A percentile compares a stretch with the other conserved stretches of the same genome.
phyloP scores from a whole-genome alignment of 2,888 invertebrate genomes.

The Stratiomys singularior region DNA sequence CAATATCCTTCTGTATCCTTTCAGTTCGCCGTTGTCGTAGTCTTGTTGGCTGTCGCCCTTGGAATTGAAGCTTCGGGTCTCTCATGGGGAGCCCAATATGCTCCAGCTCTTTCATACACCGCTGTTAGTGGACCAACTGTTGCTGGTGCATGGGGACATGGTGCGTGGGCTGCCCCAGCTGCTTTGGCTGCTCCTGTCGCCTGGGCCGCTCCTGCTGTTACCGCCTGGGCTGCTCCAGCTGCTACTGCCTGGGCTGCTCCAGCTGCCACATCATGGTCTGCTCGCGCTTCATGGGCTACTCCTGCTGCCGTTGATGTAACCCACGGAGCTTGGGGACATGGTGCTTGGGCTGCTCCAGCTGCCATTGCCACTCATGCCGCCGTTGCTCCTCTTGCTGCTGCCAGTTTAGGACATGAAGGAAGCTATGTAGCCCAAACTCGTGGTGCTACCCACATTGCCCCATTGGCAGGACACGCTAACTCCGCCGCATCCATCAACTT shows the following conservation, averaged over 20 bases:
- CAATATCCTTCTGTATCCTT: not conserved
- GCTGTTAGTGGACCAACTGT: constrained; percentile 56
- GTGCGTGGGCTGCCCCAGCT: not conserved
- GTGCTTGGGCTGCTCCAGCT: constrained; percentile 61
- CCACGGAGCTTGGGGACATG: constrained; percentile 39
- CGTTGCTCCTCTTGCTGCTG: constrained; percentile 51
- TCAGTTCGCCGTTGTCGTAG: constrained; percentile 59
- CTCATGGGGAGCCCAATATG: constrained; percentile 43
- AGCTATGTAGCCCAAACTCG: constrained; percentile 69
- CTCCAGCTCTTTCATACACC: constrained; percentile 52
- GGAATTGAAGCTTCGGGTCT: constrained; percentile 54
- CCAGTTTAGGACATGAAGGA: constrained; percentile 54
- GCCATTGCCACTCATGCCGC: constrained; percentile 54
- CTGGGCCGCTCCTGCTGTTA: no score
- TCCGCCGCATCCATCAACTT: constrained; percentile 67
- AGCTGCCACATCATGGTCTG: no score
- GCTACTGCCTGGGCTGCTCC: no score
- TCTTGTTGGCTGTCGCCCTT: constrained; percentile 57
- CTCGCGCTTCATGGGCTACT: no score
- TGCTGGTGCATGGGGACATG: constrained; percentile 17
- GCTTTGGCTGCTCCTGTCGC: constrained; percentile 52
- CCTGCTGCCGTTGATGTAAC: constrained; percentile 26
- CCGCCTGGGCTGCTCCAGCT: no score
- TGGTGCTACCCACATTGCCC: constrained; percentile 69
- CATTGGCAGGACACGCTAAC: constrained; percentile 67